Conservation (phyloP, 2,797 vertebrate genomes). For the Mus spretus region DNA sequence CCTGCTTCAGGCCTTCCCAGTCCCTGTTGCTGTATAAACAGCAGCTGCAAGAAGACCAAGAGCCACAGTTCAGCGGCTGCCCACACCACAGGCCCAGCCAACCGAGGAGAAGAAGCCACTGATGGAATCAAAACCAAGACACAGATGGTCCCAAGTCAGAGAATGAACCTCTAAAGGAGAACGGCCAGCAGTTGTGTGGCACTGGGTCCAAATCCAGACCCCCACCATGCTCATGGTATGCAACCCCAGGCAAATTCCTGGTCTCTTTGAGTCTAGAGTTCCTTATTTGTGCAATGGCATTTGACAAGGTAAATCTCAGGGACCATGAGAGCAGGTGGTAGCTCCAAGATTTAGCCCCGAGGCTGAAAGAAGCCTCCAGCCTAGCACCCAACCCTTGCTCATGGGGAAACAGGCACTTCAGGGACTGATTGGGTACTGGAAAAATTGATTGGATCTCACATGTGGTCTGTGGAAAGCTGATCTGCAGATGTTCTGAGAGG, state of each 20-base stretch:
- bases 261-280: background rate
- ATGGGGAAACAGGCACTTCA: background rate
- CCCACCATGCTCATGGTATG: too few relatives aligned
- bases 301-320: background rate
- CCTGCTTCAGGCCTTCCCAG: background rate
- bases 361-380: background rate
- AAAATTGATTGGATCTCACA: background rate
- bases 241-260: background rate
- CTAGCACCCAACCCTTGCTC: background rate
- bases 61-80: background rate
- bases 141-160: background rate
- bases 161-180: background rate
- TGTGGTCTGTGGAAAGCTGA: background rate
- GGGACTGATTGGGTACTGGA: background rate
- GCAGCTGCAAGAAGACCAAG: background rate
- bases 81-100: background rate
- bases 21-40: constrained; percentile 24
- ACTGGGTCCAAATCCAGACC: background rate
- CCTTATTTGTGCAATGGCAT: background rate
- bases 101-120: background rate
- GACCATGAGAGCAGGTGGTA: background rate
- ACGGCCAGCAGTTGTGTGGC: background rate
- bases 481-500: background rate
- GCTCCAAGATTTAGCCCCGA: background rate
- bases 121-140: constrained; percentile 23